These are phyloP conservation scores for Carettochelys insculpta DNA, from an alignment of 2,113 vertebrate genomes.

Conservation along the genomic window DNA sequence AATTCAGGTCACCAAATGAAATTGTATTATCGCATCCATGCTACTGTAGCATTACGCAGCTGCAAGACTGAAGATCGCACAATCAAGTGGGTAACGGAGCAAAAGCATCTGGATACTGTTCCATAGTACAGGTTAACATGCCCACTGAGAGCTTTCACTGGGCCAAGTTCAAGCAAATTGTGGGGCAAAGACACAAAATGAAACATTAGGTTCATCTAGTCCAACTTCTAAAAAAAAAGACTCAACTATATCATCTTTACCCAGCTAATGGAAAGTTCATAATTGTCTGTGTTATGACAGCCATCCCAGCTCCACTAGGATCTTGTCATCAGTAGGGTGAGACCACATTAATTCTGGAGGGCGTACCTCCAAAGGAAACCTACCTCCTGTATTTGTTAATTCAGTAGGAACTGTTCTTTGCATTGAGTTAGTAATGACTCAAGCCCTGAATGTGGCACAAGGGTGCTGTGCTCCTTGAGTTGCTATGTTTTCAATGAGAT, in stretches of 20 bases:
- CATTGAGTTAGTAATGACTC: neutral
- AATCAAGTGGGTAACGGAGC: neutral
- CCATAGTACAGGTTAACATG: neutral
- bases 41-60: neutral
- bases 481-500: neutral
- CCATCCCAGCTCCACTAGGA: neutral
- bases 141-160: neutral
- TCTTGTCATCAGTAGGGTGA: neutral
- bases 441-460: neutral
- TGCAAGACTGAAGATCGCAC: neutral
- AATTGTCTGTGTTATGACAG: neutral
- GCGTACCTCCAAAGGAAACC: neutral
- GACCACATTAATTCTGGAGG: neutral
- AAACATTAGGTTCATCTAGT: rapidly evolving
- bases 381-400: neutral
- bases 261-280: neutral
- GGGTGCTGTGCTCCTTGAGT: neutral
- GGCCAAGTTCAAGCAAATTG: neutral
- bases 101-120: neutral
- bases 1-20: neutral
- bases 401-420: neutral
- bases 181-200: neutral
- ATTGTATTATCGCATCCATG: neutral
- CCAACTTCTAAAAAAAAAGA: neutral
- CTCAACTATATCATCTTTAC: neutral